Evolutionary conservation across 1,140 invertebrate genomes (phyloP), one percentile per base, ranked within the genome.

Genomic region (Drosophila novamexicana): DNA sequence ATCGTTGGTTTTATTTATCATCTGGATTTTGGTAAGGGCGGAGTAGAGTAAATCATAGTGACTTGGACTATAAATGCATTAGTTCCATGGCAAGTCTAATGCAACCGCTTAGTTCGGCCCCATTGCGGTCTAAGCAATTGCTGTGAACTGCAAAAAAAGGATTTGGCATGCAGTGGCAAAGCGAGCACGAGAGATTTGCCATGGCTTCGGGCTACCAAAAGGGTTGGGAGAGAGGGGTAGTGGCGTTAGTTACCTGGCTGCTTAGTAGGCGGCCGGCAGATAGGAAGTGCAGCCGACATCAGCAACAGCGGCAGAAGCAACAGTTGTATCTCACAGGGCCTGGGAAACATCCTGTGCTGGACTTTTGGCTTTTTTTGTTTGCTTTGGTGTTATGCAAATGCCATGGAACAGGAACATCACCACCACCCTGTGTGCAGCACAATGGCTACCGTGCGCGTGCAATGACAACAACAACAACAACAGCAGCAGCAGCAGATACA

Each of bases 381-480:
- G 66, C 66, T 40, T 62, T 79, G 70, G 82, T 86, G 83, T 88
- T 88, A 88, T 88, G 83, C 83, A 88, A 88, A 88, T 88, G 70
- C 69, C 69, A 71, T 50, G 70, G 57, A 56, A 80, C 58, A 74
- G 66, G 66, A 82, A 67, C 79, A 88, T 79, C 79, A 76, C 70
- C 80, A 85, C 84, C 84, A 84, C 84, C 84, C 84, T 89, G 85
- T 84, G 84, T 78, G 84, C 80, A 84, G 81, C 67, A 89, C 84
- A 88, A 88, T 88, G 77, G 84, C 84, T 88, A 88, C 84, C 85
- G 84, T 88, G 84, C 85, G 83, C 83, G 84, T 88, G 83, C 83
- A 86, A 82, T 53, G 32, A 42, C 74, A 73, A 70, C 62, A 75
- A 44, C 71, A 74, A 29, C 56, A 76, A 16, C 42, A 63, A 12